Percentiles rank a stretch among this genome's conserved stretches.
These are phyloP conservation scores for Anisognathus igniventris DNA, from an alignment of 2,797 vertebrate species.

Conservation along the genomic window DNA sequence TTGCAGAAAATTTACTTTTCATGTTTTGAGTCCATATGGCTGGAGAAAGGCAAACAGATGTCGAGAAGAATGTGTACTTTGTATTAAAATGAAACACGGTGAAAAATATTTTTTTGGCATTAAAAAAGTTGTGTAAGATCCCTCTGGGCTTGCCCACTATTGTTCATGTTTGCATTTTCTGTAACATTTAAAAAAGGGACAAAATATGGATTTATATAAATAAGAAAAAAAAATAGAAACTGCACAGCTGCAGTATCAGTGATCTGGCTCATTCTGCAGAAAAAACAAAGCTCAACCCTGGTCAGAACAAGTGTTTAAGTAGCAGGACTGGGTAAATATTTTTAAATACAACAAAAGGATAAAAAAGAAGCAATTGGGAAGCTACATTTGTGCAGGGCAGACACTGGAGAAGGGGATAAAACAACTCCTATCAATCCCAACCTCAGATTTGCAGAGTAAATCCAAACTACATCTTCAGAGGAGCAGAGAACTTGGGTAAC, in stretches of 20 bases:
- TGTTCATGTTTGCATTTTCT: background rate
- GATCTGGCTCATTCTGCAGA: background rate
- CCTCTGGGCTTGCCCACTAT: background rate
- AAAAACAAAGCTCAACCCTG: background rate
- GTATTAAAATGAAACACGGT: background rate
- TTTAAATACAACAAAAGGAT: background rate
- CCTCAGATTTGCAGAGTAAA: background rate
- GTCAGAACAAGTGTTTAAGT: background rate
- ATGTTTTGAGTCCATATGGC: slow-evolving; percentile 7
- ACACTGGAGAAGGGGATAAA: background rate
- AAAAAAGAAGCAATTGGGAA: background rate
- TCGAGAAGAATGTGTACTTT: background rate
- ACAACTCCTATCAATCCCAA: background rate
- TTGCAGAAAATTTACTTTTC: background rate
- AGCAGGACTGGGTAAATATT: background rate
- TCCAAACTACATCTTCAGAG: accelerated
- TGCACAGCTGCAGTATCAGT: background rate
- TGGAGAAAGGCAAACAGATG: slow-evolving; percentile 27
- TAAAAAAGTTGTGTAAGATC: background rate
- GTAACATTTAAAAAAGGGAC: background rate
- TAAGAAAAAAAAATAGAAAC: background rate
- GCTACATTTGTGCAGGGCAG: background rate
- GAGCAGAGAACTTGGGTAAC: background rate
- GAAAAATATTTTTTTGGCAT: background rate
- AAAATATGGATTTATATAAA: background rate